Evolutionary conservation across 2,113 vertebrate genomes (phyloP).

Genomic region (Actenoides hombroni): DNA sequence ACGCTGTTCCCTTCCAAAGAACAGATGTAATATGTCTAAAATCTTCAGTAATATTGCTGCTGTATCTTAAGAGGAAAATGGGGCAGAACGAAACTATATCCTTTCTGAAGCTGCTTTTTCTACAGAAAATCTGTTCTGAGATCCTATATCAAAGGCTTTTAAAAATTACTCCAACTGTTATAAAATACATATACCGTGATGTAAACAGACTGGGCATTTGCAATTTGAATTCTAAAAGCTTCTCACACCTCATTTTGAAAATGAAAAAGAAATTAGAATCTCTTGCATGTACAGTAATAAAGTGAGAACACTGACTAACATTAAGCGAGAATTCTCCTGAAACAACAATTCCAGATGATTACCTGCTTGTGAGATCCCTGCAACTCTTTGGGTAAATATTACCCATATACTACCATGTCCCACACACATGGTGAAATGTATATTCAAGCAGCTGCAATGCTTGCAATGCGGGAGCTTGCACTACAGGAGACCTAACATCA

Average conservation of each 20-base stretch:
- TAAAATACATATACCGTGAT: neutral
- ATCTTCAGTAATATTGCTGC: slow-evolving; percentile 1
- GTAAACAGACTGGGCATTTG: neutral
- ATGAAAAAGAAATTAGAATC: neutral
- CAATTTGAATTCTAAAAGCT: slow-evolving; percentile 15
- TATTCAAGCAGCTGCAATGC: neutral
- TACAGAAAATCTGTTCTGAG: neutral
- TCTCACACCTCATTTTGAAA: neutral
- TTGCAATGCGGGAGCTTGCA: neutral
- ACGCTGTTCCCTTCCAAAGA: neutral
- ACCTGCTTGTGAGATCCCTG: neutral
- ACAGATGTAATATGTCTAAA: slow-evolving; percentile 9
- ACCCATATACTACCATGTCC: neutral
- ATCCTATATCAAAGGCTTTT: neutral
- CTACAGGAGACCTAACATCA: neutral
- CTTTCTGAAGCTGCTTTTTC: neutral
- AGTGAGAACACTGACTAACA: neutral
- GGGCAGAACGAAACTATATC: neutral
- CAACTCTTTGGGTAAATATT: neutral
- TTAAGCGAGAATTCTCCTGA: neutral
- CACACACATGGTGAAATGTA: neutral
- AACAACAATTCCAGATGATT: slow-evolving; percentile 2
- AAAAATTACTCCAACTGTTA: slow-evolving; percentile 29
- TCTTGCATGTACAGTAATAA: neutral
- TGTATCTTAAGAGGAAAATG: slow-evolving; percentile 7